Percentiles rank a stretch among this genome's conserved stretches.
These are phyloP conservation scores for Myanophis thanlyinensis DNA, from an alignment of 2,113 vertebrate species.

Conservation along the genomic window DNA sequence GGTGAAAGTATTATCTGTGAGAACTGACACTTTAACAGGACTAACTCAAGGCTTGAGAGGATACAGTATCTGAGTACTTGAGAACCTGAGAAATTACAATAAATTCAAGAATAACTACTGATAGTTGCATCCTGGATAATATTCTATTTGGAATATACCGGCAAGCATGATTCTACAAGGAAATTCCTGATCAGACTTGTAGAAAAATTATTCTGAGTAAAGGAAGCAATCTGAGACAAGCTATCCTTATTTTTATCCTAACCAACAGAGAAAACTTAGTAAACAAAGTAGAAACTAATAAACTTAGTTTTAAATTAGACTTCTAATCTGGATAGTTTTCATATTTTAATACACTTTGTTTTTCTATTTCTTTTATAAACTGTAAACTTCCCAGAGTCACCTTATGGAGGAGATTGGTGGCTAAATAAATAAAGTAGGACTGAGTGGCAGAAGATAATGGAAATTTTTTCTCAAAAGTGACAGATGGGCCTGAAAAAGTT, in stretches of 20 bases:
- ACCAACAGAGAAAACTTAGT: neutral
- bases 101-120: neutral
- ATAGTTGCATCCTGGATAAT: neutral
- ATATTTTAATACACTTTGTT: neutral
- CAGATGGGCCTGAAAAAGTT: neutral
- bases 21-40: neutral
- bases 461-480: neutral
- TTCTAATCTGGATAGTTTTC: neutral
- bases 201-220: neutral
- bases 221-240: neutral
- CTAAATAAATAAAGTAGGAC: neutral
- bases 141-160: neutral
- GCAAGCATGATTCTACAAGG: neutral
- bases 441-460: neutral
- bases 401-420: neutral
- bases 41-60: neutral
- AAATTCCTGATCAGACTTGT: neutral
- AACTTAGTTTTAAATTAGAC: neutral
- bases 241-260: neutral
- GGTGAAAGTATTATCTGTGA: neutral
- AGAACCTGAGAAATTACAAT: neutral
- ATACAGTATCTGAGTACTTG: neutral
- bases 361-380: neutral
- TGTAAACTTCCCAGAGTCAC: neutral
- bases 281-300: neutral